Evolutionary conservation across 2,797 vertebrate genomes (phyloP).

Genomic region (Centroberyx gerrardi): DNA sequence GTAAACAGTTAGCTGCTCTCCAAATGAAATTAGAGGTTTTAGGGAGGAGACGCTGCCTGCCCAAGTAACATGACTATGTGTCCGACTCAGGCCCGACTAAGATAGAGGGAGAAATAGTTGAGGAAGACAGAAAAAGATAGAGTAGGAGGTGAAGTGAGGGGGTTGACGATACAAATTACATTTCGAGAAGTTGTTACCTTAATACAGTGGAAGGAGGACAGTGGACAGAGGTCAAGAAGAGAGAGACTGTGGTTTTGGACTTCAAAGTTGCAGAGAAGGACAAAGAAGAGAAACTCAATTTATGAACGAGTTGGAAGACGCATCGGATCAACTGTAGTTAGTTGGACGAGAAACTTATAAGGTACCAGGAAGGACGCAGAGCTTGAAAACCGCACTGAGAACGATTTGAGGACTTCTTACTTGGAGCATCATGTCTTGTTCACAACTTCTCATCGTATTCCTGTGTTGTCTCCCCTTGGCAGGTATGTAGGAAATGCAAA

Average conservation of each 20-base stretch:
- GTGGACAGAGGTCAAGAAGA: background rate
- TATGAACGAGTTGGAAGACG: conserved; percentile 13
- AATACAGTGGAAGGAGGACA: background rate
- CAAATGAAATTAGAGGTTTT: conserved; percentile 56
- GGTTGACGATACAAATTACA: conserved; percentile 6
- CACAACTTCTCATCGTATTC: conserved; percentile 54
- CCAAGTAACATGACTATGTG: background rate
- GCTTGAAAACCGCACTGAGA: conserved; percentile 6
- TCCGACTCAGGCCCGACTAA: background rate
- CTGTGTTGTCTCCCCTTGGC: conserved; percentile 72
- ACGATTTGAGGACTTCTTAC: conserved; percentile 19
- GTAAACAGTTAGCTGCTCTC: conserved; percentile 41
- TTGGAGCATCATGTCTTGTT: conserved; percentile 65
- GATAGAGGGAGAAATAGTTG: background rate
- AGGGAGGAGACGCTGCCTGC: conserved; percentile 44
- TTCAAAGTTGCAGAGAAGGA: background rate
- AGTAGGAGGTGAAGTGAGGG: background rate
- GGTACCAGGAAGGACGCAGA: background rate
- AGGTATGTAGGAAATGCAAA: conserved; percentile 66
- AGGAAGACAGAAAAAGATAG: conserved; percentile 17
- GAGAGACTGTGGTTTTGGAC: background rate
- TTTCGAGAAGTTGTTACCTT: background rate
- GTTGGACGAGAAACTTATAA: conserved; percentile 9
- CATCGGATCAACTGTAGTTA: conserved; percentile 22
- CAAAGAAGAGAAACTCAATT: conserved; percentile 36